Evolutionary conservation across 2,888 invertebrate genomes (phyloP).

Genomic region (Micoletzkya japonica): DNA sequence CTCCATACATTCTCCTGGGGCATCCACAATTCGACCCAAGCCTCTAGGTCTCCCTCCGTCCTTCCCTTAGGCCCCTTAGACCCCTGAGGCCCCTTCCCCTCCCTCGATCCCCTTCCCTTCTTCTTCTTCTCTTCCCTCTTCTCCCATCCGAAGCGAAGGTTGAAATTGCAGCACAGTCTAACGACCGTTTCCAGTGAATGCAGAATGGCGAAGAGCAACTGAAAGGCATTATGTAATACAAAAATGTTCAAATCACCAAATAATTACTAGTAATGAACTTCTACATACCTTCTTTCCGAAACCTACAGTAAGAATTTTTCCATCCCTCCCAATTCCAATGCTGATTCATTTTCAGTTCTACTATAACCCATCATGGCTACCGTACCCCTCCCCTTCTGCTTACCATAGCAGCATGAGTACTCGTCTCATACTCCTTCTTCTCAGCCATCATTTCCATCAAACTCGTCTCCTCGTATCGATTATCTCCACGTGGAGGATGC

Average conservation of each 20-base stretch:
- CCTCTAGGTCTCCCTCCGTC: slow-evolving; percentile 34
- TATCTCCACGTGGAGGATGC: neutral
- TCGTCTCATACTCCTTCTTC: slow-evolving; percentile 39
- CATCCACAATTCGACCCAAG: slow-evolving; percentile 25
- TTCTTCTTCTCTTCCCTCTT: slow-evolving; percentile 32
- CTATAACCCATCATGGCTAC: neutral
- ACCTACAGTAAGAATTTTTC: too few relatives aligned
- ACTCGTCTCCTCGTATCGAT: slow-evolving; percentile 20
- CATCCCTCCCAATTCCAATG: too few relatives aligned
- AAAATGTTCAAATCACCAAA: neutral
- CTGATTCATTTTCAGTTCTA: too few relatives aligned
- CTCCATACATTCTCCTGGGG: slow-evolving; percentile 4
- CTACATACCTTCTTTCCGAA: too few relatives aligned
- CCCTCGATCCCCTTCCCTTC: slow-evolving; percentile 40
- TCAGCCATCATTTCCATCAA: slow-evolving; percentile 25
- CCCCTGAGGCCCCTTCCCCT: slow-evolving; percentile 14
- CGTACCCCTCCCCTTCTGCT: too few relatives aligned
- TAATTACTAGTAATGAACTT: neutral
- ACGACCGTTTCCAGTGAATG: slow-evolving; percentile 34
- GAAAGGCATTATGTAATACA: slow-evolving; percentile 16
- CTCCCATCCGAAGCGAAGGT: slow-evolving; percentile 13
- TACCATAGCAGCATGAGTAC: slow-evolving; percentile 39
- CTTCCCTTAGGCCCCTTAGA: slow-evolving; percentile 34
- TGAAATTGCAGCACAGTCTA: slow-evolving; percentile 19
- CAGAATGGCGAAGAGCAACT: slow-evolving; percentile 40